Evolutionary conservation across 2,797 vertebrate species (phyloP), one percentile per base, ranked within the genome.

Genomic region (Mormyrops attenuatus): DNA sequence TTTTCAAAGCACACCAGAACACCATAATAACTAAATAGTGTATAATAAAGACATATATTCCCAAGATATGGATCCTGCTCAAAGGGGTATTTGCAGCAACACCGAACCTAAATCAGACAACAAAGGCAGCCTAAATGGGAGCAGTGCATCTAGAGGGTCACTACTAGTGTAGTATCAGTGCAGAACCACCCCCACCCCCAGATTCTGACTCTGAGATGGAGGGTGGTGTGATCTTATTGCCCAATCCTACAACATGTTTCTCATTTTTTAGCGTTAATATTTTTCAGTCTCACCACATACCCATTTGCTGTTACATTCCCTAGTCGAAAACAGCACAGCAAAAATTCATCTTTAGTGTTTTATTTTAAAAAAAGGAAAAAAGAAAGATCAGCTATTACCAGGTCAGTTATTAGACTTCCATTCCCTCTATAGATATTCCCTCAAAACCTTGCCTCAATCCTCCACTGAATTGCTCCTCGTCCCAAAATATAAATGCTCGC

Each of bases 251-350:
- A 50, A 52, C 49, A 26, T 85, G 84, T 30, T 85, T 85, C 84
- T 85, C 84, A 85, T 85, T 85, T 85, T 85, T 85, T 52, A 26
- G 47, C 2, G 49, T 52, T 85, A 52, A 85, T 53, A 52, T 34
- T 85, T 85, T 85, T 85, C 84, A 52, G 84, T 15, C 84, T 17
- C 47, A 26, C 77, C 41, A 22, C 44, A 85, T 85, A 26, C 49
- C n/a, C 84, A 13, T 85, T 52, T 85, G 47, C n/a, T 52, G 84
- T 52, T 52, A 85, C 84, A 85, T 52, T 85, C 84, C 47, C 84
- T 52, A 50, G 84, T 26, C 84, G 49, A 85, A 52, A 52, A 30
- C 44, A 52, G 26, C 41, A 9, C 26, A 41, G 20, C 41, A 22
- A 82, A 47, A 82, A 82, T 8, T 7, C 77, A 82, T 47, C 77